Evolutionary conservation across 64 coral and sea anemone species (phyloP).

Genomic region (Pocillopora damicornis): DNA sequence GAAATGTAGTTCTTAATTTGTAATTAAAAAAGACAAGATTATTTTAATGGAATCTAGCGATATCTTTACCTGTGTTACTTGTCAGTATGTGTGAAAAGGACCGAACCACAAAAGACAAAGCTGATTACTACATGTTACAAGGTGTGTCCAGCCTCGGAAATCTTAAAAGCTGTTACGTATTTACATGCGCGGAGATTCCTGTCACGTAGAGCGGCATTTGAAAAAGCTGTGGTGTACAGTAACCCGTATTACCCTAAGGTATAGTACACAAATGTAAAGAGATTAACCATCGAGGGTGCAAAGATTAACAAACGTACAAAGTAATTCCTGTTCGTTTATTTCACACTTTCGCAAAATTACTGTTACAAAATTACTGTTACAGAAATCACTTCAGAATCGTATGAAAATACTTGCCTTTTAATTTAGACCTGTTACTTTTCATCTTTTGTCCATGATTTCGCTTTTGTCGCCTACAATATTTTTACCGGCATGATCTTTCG

Average conservation of each 20-base stretch:
- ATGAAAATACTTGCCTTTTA: background rate
- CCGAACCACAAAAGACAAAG: background rate
- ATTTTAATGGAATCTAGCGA: background rate
- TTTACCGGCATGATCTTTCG: background rate
- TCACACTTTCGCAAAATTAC: no score
- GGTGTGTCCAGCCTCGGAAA: background rate
- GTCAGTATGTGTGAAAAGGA: background rate
- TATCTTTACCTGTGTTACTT: background rate
- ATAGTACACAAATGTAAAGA: background rate
- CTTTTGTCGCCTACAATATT: background rate
- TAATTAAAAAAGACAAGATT: background rate
- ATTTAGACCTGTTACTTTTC: background rate
- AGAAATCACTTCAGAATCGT: background rate
- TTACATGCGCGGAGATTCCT: background rate
- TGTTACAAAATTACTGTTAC: background rate
- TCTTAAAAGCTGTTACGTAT: background rate
- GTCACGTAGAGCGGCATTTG: background rate
- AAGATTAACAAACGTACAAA: background rate
- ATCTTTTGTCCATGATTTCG: background rate
- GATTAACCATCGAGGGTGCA: background rate
- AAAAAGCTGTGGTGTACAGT: background rate
- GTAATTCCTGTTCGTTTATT: background rate
- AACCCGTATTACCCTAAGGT: background rate
- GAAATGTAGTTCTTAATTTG: background rate
- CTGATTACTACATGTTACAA: background rate